Evolutionary conservation across 2,888 invertebrate species (phyloP).

Genomic region (Endomychus coccineus): DNA sequence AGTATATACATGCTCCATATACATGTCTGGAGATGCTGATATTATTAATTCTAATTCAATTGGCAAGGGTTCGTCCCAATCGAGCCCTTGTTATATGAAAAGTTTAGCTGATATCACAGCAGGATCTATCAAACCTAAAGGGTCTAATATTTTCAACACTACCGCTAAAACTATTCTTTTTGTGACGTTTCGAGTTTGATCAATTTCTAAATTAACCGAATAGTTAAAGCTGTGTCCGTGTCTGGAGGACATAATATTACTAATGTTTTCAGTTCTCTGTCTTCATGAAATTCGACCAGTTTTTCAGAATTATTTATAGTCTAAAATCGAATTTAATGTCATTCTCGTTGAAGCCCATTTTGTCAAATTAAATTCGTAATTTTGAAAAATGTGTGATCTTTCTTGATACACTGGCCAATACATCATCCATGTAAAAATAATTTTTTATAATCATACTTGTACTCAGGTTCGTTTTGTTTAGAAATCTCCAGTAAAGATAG

Average conservation of each 20-base stretch:
- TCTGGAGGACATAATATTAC: not conserved
- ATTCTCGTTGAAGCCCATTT: conserved; percentile 6
- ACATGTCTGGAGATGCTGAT: not conserved
- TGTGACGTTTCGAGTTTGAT: not conserved
- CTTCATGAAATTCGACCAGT: not conserved
- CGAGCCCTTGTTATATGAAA: conserved; percentile 3
- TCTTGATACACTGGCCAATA: not conserved
- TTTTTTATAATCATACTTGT: not conserved
- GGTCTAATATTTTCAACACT: conserved; percentile 10
- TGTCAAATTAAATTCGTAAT: not conserved
- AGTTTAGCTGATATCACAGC: conserved; percentile 7
- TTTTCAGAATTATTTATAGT: not conserved
- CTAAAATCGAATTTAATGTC: too few relatives aligned
- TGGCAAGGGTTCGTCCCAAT: conserved; percentile 13
- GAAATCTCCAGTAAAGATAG: not conserved
- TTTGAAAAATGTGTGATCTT: not conserved
- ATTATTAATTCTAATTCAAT: not conserved
- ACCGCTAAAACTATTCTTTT: not conserved
- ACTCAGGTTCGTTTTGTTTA: not conserved
- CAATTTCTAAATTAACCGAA: not conserved
- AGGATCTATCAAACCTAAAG: conserved; percentile 11
- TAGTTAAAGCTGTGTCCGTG: conserved; percentile 1
- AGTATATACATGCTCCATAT: conserved; percentile 1
- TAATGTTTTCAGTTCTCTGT: conserved; percentile 1
- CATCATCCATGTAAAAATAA: not conserved